Conservation (phyloP, 1,140 invertebrate genomes). For the Tetragnatha versicolor region DNA sequence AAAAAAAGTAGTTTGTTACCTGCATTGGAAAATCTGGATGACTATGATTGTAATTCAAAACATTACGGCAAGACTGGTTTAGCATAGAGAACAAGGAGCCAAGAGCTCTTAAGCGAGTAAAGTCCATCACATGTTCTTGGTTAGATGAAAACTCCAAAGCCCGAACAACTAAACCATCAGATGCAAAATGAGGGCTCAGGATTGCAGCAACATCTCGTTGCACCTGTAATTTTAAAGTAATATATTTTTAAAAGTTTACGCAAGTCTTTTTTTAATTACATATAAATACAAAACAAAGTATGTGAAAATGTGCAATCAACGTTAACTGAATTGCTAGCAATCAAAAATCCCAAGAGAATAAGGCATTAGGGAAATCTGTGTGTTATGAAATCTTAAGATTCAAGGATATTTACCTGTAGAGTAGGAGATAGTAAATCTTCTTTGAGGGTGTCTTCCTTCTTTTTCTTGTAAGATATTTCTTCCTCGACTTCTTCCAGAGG, state of each 20-base stretch:
- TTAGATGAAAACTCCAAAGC: conserved; percentile 88
- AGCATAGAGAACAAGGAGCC: conserved; percentile 97
- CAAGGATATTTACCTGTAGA: conserved; percentile 69
- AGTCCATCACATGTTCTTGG: conserved; percentile 99
- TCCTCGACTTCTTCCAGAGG: conserved; percentile 93
- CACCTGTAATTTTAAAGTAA: conserved; percentile 68
- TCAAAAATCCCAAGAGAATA: too few species aligned
- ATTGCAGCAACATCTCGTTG: conserved; percentile 89
- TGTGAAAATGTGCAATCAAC: neutral
- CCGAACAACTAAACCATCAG: conserved; percentile 90
- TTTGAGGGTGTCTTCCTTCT: conserved; percentile 63
- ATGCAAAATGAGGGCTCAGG: conserved; percentile 83
- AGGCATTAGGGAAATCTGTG: neutral
- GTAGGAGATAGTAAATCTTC: conserved; percentile 80
- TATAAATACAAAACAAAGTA: too few species aligned
- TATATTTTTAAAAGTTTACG: too few species aligned
- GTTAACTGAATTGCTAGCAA: neutral
- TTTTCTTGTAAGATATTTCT: conserved; percentile 58
- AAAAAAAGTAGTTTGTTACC: conserved; percentile 53
- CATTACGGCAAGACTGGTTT: conserved; percentile 84
- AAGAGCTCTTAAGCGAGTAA: conserved; percentile 90
- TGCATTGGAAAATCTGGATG: conserved; percentile 94
- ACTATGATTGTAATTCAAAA: conserved; percentile 89
- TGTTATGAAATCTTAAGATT: neutral
- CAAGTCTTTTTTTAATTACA: too few species aligned